phyloP scores from a whole-genome alignment of 2,888 invertebrate genomes.

The Lithodes maja region DNA sequence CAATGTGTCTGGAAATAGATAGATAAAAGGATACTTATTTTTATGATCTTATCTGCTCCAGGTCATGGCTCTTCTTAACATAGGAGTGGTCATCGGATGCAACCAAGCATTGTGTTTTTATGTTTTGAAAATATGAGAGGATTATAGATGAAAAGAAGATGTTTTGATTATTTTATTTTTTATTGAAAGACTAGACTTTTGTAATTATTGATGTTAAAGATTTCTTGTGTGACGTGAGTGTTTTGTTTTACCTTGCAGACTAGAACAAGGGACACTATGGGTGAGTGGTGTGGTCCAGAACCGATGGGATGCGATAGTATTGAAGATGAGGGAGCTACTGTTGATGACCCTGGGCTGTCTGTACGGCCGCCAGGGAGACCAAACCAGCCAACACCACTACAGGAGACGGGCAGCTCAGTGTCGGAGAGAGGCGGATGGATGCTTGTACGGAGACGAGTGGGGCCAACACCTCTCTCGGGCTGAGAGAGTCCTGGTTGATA shows the following conservation, averaged over 20 bases:
- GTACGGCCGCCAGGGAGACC: background rate
- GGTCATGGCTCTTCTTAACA: too few relatives aligned
- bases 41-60: too few relatives aligned
- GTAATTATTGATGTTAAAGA: too few relatives aligned
- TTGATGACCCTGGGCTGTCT: background rate
- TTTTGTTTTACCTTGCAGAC: slow-evolving; percentile 6
- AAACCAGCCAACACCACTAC: slow-evolving; percentile 21
- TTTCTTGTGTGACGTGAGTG: background rate
- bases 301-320: slow-evolving; percentile 9
- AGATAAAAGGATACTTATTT: too few relatives aligned
- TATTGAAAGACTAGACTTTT: too few relatives aligned
- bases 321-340: background rate
- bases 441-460: too few relatives aligned
- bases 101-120: too few relatives aligned
- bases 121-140: background rate
- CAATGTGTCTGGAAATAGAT: too few relatives aligned
- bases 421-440: background rate
- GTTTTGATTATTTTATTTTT: background rate
- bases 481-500: too few relatives aligned
- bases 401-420: slow-evolving; percentile 24
- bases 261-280: slow-evolving; percentile 36
- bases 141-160: background rate
- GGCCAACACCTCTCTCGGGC: too few relatives aligned
- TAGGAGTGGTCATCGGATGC: too few relatives aligned
- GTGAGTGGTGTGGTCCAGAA: slow-evolving; percentile 2